A percentile compares a stretch with the other conserved stretches of the same genome.
Evolutionary conservation across 2,113 vertebrate genomes (phyloP).

Genomic region (Chaetura pelagica): DNA sequence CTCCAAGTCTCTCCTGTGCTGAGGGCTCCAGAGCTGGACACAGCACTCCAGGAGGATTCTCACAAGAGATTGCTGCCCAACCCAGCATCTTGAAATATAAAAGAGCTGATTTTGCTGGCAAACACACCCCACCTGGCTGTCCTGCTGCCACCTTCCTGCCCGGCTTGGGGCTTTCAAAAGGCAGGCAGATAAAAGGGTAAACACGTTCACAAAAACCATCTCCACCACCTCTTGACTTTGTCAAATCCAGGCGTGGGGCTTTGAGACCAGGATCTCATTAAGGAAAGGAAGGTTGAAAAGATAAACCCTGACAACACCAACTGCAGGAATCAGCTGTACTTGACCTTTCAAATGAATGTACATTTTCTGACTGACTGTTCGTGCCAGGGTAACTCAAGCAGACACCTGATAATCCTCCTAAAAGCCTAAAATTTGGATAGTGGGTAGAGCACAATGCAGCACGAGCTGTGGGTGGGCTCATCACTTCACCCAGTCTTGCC

Average conservation of each 20-base stretch:
- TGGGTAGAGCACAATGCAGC: not conserved
- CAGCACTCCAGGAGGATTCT: too few species aligned
- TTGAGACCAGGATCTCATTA: conserved; percentile 63
- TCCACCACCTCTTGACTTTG: not conserved
- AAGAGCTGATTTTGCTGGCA: not conserved
- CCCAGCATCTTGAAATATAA: not conserved
- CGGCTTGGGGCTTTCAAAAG: conserved; percentile 25
- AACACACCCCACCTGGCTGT: not conserved
- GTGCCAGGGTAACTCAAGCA: conserved; percentile 67
- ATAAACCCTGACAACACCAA: conserved; percentile 37
- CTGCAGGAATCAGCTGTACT: conserved; percentile 32
- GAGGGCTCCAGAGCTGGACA: too few species aligned
- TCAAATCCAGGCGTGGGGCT: not conserved
- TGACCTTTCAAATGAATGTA: conserved; percentile 74
- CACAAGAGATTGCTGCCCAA: not conserved
- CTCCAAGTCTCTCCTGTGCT: too few species aligned
- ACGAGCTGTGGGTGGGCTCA: not conserved
- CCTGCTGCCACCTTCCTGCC: conserved; percentile 4
- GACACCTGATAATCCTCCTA: conserved; percentile 67
- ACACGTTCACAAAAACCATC: not conserved
- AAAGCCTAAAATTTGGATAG: conserved; percentile 39
- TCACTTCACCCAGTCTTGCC: not conserved
- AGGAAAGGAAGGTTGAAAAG: conserved; percentile 18
- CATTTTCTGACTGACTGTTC: conserved; percentile 51
- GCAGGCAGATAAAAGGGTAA: conserved; percentile 59